A percentile compares a stretch with the other conserved stretches of the same genome.
Conservation (phyloP, 2,113 vertebrate genomes). For the Gnathonemus longibarbis region DNA sequence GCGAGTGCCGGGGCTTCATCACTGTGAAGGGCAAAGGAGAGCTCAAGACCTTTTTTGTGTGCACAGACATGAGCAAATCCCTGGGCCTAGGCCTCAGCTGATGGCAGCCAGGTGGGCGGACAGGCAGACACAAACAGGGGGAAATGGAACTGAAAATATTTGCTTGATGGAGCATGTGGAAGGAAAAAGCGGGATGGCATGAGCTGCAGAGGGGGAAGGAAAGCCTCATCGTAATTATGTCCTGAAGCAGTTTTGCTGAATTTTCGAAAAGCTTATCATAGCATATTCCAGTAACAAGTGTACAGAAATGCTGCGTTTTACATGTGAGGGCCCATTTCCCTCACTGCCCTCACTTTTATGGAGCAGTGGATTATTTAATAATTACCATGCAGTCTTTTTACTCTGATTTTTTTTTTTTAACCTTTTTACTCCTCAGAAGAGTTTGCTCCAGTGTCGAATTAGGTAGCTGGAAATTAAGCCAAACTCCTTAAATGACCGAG, state of each 20-base stretch:
- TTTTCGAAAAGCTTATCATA: neutral
- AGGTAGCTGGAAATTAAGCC: constrained; percentile 24
- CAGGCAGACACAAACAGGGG: neutral
- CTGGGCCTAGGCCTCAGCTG: constrained; percentile 79
- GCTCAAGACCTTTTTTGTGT: constrained; percentile 90
- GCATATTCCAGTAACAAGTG: neutral
- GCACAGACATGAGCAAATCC: constrained; percentile 87
- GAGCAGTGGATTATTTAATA: neutral
- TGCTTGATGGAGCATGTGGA: neutral
- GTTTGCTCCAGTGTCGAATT: constrained; percentile 23
- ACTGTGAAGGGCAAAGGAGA: constrained; percentile 96
- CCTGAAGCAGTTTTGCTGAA: neutral
- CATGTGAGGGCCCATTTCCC: neutral
- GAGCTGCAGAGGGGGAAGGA: neutral
- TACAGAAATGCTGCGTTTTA: neutral
- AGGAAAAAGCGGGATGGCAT: neutral
- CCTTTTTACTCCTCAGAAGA: constrained; percentile 21
- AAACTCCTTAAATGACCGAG: constrained; percentile 28
- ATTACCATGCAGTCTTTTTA: neutral
- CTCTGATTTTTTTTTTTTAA: neutral
- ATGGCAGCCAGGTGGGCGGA: constrained; percentile 32
- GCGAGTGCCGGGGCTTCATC: constrained; percentile 88
- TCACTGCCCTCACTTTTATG: neutral
- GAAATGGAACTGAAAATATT: constrained; percentile 6
- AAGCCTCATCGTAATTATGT: neutral